Percentiles rank a stretch among this genome's conserved stretches.
Evolutionary conservation across 1,140 invertebrate genomes (phyloP).

Genomic region (Sminthurinus signatus): DNA sequence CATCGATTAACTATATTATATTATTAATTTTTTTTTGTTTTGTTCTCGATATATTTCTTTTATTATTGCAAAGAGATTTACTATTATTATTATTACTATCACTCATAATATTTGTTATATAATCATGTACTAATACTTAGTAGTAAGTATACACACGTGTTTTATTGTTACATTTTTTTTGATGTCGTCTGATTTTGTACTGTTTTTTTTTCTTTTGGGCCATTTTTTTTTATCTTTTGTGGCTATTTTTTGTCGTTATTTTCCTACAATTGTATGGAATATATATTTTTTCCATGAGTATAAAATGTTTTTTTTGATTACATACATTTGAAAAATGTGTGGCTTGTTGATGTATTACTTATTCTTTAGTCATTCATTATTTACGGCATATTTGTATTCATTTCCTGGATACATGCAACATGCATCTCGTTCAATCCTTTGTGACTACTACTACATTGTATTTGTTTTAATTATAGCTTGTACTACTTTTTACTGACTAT

Average conservation of each 20-base stretch:
- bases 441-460: too few relatives aligned
- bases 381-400: too few relatives aligned
- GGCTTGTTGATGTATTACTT: too few relatives aligned
- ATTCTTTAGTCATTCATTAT: too few relatives aligned
- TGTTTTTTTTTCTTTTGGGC: too few relatives aligned
- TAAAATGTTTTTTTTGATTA: conserved; percentile 14
- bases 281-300: conserved; percentile 29
- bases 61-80: not conserved
- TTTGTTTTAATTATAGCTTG: too few relatives aligned
- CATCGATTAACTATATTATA: conserved; percentile 16
- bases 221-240: too few relatives aligned
- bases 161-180: conserved; percentile 4
- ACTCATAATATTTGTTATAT: not conserved
- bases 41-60: not conserved
- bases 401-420: too few relatives aligned
- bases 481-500: too few relatives aligned
- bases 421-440: too few relatives aligned
- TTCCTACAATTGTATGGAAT: conserved; percentile 26
- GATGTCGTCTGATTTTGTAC: conserved; percentile 14
- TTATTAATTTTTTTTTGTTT: conserved; percentile 9
- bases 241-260: conserved; percentile 15
- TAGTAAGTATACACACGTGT: not conserved
- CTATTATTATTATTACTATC: not conserved
- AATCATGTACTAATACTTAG: not conserved
- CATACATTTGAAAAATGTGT: too few relatives aligned